Evolutionary conservation across 1,140 invertebrate species (phyloP).

Genomic region (Lepidurus apus): DNA sequence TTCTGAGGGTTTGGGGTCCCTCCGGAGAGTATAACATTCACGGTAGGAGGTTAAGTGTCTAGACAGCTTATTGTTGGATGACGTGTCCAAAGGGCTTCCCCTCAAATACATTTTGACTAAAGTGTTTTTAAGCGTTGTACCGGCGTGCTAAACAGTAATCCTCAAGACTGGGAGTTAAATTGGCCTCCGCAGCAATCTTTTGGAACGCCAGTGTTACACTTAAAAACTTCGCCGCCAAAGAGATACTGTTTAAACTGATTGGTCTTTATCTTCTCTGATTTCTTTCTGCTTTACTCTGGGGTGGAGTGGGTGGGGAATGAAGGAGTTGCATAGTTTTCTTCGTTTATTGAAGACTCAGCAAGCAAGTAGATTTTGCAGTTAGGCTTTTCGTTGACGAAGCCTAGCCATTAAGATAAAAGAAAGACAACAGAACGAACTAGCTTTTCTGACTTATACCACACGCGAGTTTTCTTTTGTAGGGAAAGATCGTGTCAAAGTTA

Average conservation of each 20-base stretch:
- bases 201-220: too few species aligned
- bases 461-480: neutral
- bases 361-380: neutral
- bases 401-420: conserved; percentile 16
- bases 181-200: too few species aligned
- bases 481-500: conserved; percentile 11
- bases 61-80: conserved; percentile 19
- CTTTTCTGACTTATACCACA: neutral
- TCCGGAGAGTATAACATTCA: neutral
- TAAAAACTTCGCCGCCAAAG: too few species aligned
- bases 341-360: conserved; percentile 19
- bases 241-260: too few species aligned
- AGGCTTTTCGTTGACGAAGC: conserved; percentile 11
- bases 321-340: neutral
- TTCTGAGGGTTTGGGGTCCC: too few species aligned
- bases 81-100: neutral
- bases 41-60: conserved; percentile 11
- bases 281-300: too few species aligned
- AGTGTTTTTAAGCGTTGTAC: neutral
- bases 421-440: neutral
- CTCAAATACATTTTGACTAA: neutral
- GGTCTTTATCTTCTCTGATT: too few species aligned
- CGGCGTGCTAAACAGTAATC: conserved; percentile 3
- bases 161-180: neutral
- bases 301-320: neutral